Evolutionary conservation across 2,797 vertebrate genomes (phyloP), one percentile per base, ranked within the genome.

Genomic region (Zalophus californianus): DNA sequence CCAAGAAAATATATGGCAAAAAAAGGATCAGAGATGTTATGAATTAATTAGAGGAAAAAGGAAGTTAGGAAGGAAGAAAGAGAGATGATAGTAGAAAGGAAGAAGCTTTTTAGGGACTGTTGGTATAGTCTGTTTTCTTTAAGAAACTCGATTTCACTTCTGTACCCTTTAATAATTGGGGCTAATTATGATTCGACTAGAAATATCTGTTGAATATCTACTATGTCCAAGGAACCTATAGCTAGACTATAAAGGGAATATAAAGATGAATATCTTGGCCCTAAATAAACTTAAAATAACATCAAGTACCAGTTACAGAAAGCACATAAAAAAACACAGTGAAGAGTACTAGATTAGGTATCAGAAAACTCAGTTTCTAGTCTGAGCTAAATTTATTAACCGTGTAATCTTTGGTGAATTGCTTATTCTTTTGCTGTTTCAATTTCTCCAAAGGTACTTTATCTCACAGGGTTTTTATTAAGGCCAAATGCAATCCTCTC

Each of bases 131-230:
- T 48, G 91, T 96, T 94, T 93, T 15, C 95, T 88, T 68, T 48
- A 92, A 25, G n/a, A 94, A 96, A 85, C 87, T 87, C 16, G 25
- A 56, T 83, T 90, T 87, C 86, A 90, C 35, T 92, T 96, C 84
- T 84, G 38, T 64, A 91, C 83, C 64, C 4, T 79, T 95, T 77
- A 85, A 85, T 85, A 73, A 84, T 72, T 77, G 88, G 95, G 60
- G 29, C 48, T 62, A 94, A 82, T 96, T 82, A 92, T 54, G 82
- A 77, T 60, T 87, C n/a, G 68, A 70, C 79, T 78, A 96, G 88
- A 94, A 95, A 48, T 89, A 95, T 60, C 50, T 86, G 84, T 1
- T 89, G 44, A 93, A 50, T 56, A 80, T 27, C 66, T 72, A 78
- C 41, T 89, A 64, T 32, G 38, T 50, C 62, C 62, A 92, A 88